A percentile compares a stretch with the other conserved stretches of the same genome.
phyloP scores from a whole-genome alignment of 1,140 invertebrate genomes.

The Coelopa frigida region DNA sequence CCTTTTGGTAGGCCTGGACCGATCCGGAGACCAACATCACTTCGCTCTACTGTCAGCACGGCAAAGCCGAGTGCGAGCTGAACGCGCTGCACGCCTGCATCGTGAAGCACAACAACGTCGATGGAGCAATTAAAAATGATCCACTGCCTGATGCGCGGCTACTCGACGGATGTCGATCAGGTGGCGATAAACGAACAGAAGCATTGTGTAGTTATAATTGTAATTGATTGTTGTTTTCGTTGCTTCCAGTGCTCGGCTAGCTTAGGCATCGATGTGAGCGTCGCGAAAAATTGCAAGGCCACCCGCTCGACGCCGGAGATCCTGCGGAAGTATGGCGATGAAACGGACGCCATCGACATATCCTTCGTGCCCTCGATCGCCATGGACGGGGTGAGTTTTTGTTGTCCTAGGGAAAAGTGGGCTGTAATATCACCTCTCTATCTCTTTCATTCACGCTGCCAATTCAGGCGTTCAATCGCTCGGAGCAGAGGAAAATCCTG shows the following conservation, averaged over 20 bases:
- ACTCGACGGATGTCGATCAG: constrained; percentile 20
- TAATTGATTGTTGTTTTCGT: background rate
- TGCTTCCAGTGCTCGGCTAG: constrained; percentile 20
- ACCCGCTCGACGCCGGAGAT: constrained; percentile 25
- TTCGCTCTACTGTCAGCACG: constrained; percentile 31
- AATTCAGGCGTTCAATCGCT: too few species aligned
- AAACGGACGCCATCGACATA: constrained; percentile 24
- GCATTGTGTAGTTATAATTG: background rate
- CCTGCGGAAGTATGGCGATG: constrained; percentile 27
- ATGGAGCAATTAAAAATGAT: constrained; percentile 26
- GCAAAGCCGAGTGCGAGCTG: constrained; percentile 29
- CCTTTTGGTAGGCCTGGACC: constrained; percentile 1
- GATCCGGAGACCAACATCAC: constrained; percentile 13
- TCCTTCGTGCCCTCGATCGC: constrained; percentile 39
- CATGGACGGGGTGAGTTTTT: constrained; percentile 32
- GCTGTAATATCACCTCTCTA: too few species aligned
- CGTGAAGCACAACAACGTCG: constrained; percentile 22
- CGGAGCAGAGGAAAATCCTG: too few species aligned
- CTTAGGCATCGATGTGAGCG: constrained; percentile 21
- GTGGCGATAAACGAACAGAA: constrained; percentile 1
- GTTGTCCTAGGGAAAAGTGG: too few species aligned
- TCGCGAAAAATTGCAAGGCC: constrained; percentile 24
- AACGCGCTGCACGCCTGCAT: constrained; percentile 39
- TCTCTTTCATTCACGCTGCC: too few species aligned
- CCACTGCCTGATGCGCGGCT: constrained; percentile 30